A percentile compares a stretch with the other conserved stretches of the same genome.
Evolutionary conservation across 2,113 vertebrate genomes (phyloP).

Genomic region (Archocentrus centrarchus): DNA sequence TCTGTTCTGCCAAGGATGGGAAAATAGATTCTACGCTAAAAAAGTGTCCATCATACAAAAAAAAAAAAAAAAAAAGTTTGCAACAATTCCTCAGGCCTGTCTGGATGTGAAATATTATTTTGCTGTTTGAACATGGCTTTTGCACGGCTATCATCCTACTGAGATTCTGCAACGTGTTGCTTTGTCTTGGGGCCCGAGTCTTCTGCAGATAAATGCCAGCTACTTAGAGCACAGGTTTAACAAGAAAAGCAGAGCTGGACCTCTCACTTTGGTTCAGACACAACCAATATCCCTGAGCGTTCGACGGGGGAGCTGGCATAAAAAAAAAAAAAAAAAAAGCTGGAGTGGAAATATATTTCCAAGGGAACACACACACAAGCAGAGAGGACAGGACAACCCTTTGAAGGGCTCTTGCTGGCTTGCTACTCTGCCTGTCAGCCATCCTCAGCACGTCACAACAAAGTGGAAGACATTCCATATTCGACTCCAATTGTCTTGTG

Average conservation of each 20-base stretch:
- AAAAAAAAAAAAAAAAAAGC: conserved; percentile 42
- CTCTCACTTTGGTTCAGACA: conserved; percentile 63
- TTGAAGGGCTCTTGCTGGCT: conserved; percentile 29
- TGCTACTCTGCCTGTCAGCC: conserved; percentile 54
- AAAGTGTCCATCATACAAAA: conserved; percentile 15
- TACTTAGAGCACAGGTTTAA: conserved; percentile 54
- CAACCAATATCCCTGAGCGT: conserved; percentile 70
- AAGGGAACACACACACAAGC: not conserved
- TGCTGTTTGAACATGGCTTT: conserved; percentile 55
- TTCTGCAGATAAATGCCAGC: conserved; percentile 56
- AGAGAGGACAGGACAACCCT: conserved; percentile 25
- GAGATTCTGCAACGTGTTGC: conserved; percentile 2
- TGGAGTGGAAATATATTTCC: conserved; percentile 49
- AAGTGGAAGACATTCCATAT: conserved; percentile 62
- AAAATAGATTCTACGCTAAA: not conserved
- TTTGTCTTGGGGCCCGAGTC: conserved; percentile 46
- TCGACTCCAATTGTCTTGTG: conserved; percentile 68
- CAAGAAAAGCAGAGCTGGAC: conserved; percentile 51
- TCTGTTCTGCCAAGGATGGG: conserved; percentile 1
- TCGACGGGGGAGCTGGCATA: conserved; percentile 52
- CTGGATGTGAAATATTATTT: conserved; percentile 37
- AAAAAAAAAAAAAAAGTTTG: conserved; percentile 29
- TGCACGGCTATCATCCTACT: conserved; percentile 28
- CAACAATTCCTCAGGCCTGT: conserved; percentile 30
- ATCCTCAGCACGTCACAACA: conserved; percentile 59